Evolutionary conservation across 1,140 invertebrate genomes (phyloP).

Genomic region (Kradibia gibbosae): DNA sequence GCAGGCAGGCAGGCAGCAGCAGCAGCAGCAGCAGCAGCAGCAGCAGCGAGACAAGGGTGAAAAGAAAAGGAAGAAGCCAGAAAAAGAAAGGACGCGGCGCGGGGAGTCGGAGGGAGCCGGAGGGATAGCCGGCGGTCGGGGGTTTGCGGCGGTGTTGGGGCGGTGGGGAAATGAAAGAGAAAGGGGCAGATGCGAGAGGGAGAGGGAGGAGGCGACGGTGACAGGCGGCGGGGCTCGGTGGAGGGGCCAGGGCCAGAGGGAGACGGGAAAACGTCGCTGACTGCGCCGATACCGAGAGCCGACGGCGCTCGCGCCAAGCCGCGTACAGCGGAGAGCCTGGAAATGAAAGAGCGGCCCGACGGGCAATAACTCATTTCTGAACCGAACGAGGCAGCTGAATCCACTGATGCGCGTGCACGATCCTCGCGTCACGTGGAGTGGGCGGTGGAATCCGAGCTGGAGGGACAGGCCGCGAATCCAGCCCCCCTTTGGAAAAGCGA

Average conservation of each 20-base stretch:
- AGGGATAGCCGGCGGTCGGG: slow-evolving; percentile 36
- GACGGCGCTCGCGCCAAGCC: slow-evolving; percentile 57
- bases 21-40: neutral
- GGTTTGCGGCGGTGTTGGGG: neutral
- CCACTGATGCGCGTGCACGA: slow-evolving; percentile 68
- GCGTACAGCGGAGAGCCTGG: slow-evolving; percentile 58
- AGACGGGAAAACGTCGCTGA: slow-evolving; percentile 64
- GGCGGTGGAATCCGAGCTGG: slow-evolving; percentile 50
- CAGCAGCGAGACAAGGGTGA: neutral
- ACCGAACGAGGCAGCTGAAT: slow-evolving; percentile 72
- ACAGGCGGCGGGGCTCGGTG: neutral
- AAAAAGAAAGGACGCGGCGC: slow-evolving; percentile 7
- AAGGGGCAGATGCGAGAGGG: slow-evolving; percentile 1
- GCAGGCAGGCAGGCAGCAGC: neutral
- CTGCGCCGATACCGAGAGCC: slow-evolving; percentile 59
- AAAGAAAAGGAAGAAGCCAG: neutral
- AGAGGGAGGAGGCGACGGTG: slow-evolving; percentile 38
- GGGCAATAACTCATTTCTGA: slow-evolving; percentile 73
- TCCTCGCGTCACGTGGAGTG: slow-evolving; percentile 60
- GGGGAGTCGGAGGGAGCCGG: slow-evolving; percentile 52
- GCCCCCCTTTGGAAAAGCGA: too few relatives aligned
- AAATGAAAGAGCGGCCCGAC: slow-evolving; percentile 72
- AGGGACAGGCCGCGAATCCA: neutral
- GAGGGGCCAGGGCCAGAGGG: slow-evolving; percentile 31
- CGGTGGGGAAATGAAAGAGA: neutral